These are phyloP conservation scores for Melanotaenia boesemani DNA, from an alignment of 2,797 vertebrate genomes.

Conservation along the genomic window DNA sequence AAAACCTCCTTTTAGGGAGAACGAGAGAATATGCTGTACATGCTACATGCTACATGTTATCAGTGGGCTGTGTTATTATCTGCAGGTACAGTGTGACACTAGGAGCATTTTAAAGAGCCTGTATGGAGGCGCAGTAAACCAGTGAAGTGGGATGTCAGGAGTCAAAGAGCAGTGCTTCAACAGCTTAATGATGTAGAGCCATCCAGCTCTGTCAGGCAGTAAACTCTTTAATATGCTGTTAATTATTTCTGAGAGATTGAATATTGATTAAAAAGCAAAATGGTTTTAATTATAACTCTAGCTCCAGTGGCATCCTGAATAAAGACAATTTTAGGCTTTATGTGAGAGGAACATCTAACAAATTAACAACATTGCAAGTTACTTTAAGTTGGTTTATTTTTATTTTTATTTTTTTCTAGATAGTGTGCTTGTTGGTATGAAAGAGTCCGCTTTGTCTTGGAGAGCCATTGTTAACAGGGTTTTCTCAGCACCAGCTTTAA, in stretches of 20 bases:
- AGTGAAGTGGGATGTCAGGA: constrained; percentile 68
- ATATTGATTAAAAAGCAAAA: constrained; percentile 86
- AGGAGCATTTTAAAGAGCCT: constrained; percentile 66
- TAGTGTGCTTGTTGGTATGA: constrained; percentile 38
- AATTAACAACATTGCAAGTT: constrained; percentile 36
- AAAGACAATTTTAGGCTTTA: constrained; percentile 68
- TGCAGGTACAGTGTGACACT: constrained; percentile 61
- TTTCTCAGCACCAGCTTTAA: constrained; percentile 37
- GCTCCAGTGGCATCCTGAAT: constrained; percentile 73
- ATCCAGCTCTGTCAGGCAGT: constrained; percentile 78
- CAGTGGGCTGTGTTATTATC: constrained; percentile 59
- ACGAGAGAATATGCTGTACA: constrained; percentile 15
- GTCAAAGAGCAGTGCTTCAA: constrained; percentile 81
- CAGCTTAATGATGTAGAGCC: constrained; percentile 81
- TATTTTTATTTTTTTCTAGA: constrained; percentile 13
- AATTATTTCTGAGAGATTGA: constrained; percentile 86
- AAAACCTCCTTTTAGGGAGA: constrained; percentile 35
- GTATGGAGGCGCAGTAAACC: constrained; percentile 62
- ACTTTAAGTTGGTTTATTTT: constrained; percentile 36
- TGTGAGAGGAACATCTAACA: constrained; percentile 64
- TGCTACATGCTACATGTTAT: constrained; percentile 37
- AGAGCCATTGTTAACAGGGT: constrained; percentile 23
- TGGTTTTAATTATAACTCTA: constrained; percentile 81
- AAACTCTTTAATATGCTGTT: constrained; percentile 84
- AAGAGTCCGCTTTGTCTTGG: constrained; percentile 16